A percentile compares a stretch with the other conserved stretches of the same genome.
Evolutionary conservation across 1,140 invertebrate species (phyloP).

Genomic region (Nasonia longicornis): DNA sequence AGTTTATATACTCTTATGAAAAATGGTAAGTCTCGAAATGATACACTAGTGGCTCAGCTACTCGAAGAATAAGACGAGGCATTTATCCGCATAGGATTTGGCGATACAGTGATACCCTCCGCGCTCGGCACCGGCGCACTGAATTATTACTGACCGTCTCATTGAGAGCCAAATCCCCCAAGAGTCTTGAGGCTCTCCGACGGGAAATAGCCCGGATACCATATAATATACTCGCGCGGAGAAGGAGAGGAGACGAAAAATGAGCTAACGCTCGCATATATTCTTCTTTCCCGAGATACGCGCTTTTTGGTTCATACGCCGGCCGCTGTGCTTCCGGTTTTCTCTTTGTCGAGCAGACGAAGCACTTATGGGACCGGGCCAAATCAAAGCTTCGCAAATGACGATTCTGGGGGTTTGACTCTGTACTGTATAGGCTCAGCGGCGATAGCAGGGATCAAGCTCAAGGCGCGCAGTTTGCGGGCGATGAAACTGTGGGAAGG

Average conservation of each 20-base stretch:
- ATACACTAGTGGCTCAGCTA: no score
- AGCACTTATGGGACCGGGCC: constrained; percentile 4
- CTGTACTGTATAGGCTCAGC: neutral
- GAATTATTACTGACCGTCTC: constrained; percentile 56
- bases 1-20: no score
- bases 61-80: neutral
- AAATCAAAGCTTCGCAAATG: constrained; percentile 29
- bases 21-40: no score
- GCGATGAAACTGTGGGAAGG: neutral
- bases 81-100: constrained; percentile 38
- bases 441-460: neutral
- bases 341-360: constrained; percentile 7
- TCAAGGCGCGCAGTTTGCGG: constrained; percentile 8
- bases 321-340: neutral
- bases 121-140: constrained; percentile 41
- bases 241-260: neutral
- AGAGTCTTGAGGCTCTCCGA: constrained; percentile 7
- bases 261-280: neutral
- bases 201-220: neutral
- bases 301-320: neutral
- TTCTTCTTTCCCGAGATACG: neutral
- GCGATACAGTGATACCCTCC: constrained; percentile 23
- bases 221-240: neutral
- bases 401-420: constrained; percentile 13
- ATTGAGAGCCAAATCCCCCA: constrained; percentile 41